A percentile compares a stretch with the other conserved stretches of the same genome.
These are phyloP conservation scores for Ranitomeya variabilis DNA, from an alignment of 2,113 vertebrate genomes.

Conservation along the genomic window DNA sequence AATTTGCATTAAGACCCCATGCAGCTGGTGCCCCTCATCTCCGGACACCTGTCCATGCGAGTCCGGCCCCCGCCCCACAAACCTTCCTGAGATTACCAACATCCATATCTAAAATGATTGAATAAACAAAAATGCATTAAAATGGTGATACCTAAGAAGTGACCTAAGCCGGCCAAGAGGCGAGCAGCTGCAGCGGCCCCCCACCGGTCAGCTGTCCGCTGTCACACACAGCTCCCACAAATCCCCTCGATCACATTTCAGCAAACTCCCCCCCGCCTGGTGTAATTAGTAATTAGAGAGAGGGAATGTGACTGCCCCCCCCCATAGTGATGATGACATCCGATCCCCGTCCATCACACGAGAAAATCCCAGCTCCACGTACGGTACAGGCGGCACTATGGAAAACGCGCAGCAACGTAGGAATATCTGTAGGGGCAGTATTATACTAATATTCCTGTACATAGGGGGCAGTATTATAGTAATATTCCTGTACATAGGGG, in stretches of 20 bases:
- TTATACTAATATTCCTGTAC: too few species aligned
- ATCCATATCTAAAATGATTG: conserved; percentile 53
- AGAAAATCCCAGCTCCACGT: not conserved
- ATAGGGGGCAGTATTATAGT: too few species aligned
- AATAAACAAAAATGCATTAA: conserved; percentile 56
- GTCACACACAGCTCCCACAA: conserved; percentile 46
- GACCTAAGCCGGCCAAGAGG: conserved; percentile 33
- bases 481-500: not conserved
- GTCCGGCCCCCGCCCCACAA: conserved; percentile 16
- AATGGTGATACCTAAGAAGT: conserved; percentile 55
- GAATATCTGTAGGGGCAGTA: too few species aligned
- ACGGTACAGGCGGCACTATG: too few species aligned
- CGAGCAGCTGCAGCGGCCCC: conserved; percentile 43
- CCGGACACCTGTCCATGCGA: conserved; percentile 34
- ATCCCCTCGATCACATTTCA: conserved; percentile 52
- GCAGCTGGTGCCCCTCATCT: conserved; percentile 38
- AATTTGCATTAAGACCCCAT: not conserved
- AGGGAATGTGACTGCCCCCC: not conserved
- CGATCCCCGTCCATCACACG: conserved; percentile 38
- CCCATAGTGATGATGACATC: not conserved
- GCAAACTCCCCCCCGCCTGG: not conserved
- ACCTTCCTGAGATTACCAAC: conserved; percentile 47
- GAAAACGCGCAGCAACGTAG: too few species aligned
- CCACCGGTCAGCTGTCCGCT: conserved; percentile 47
- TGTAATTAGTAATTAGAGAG: conserved; percentile 56